phyloP scores from a whole-genome alignment of 1,140 invertebrate species.

The Sarcophaga bullata region DNA sequence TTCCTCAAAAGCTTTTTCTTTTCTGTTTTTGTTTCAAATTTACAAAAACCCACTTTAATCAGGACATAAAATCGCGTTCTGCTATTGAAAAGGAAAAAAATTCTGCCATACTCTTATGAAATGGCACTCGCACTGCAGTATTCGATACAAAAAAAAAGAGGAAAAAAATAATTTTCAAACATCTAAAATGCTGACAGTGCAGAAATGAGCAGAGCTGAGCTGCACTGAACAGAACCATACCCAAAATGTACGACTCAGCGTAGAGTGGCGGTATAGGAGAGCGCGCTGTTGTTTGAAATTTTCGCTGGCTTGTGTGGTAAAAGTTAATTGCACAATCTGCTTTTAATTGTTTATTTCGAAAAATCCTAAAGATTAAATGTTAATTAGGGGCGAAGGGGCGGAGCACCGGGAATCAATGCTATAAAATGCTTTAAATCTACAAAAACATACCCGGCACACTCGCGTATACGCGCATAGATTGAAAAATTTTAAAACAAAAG shows the following conservation, averaged over 20 bases:
- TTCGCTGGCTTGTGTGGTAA: background rate
- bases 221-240: no score
- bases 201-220: background rate
- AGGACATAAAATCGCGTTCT: background rate
- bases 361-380: constrained; percentile 21
- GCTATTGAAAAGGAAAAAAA: no score
- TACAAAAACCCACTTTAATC: no score
- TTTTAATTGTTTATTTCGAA: constrained; percentile 3
- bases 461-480: no score
- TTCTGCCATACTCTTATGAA: no score
- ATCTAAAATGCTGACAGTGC: constrained; percentile 5
- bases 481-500: no score
- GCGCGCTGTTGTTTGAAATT: background rate
- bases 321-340: constrained; percentile 26
- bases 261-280: background rate
- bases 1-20: no score
- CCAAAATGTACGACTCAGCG: no score
- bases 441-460: no score
- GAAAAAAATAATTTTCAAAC: background rate
- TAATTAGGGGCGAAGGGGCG: background rate
- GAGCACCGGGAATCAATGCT: background rate
- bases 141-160: background rate
- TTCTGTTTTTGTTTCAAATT: no score
- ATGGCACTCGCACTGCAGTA: no score
- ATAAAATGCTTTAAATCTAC: background rate